Conservation (phyloP, 2,113 vertebrate genomes). For the Willisornis vidua region DNA sequence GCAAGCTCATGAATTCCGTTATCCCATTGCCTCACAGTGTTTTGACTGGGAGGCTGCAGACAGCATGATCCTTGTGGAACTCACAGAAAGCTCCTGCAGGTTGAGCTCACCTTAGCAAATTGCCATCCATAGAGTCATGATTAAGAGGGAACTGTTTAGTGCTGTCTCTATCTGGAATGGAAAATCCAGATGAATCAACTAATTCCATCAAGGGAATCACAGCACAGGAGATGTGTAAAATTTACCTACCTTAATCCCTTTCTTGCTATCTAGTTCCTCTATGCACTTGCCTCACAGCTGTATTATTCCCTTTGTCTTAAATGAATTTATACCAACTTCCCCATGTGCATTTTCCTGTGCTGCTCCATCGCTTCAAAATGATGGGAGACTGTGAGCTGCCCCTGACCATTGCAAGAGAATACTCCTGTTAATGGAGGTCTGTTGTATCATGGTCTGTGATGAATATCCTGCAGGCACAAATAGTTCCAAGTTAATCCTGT, state of each 20-base stretch:
- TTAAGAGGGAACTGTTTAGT: background rate
- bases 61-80: background rate
- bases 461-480: background rate
- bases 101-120: background rate
- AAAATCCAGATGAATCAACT: background rate
- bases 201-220: background rate
- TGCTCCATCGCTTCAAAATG: background rate
- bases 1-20: background rate
- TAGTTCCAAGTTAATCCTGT: background rate
- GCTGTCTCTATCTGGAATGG: background rate
- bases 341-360: background rate
- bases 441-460: background rate
- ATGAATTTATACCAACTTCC: background rate
- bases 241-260: background rate
- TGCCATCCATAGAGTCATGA: background rate
- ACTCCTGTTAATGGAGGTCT: background rate
- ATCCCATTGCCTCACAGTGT: accelerated
- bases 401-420: background rate
- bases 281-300: background rate
- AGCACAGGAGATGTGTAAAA: background rate
- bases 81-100: background rate
- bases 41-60: background rate
- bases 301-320: background rate
- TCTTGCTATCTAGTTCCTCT: background rate
- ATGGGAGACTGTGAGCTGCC: background rate